Percentiles rank a stretch among this genome's conserved stretches.
These are phyloP conservation scores for Periophthalmus magnuspinnatus DNA, from an alignment of 2,797 vertebrate species.

Conservation along the genomic window DNA sequence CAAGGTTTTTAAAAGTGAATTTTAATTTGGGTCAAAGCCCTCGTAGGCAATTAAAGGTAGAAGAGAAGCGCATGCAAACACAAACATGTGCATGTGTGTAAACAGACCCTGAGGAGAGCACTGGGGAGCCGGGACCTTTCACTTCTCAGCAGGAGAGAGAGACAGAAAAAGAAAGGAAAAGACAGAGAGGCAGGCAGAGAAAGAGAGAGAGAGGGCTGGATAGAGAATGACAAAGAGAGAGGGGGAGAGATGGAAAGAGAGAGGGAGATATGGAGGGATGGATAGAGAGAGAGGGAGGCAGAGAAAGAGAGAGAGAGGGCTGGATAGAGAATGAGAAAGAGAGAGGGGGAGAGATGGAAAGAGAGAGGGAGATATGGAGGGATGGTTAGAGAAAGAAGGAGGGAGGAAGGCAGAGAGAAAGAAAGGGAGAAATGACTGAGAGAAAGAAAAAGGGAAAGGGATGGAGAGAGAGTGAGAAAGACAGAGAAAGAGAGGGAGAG, in stretches of 20 bases:
- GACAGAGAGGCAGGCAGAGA: background rate
- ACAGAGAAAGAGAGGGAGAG: too few species aligned
- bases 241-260: background rate
- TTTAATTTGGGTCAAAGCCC: slow-evolving; percentile 50
- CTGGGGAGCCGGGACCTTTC: slow-evolving; percentile 42
- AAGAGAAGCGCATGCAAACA: slow-evolving; percentile 7
- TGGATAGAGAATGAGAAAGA: too few species aligned
- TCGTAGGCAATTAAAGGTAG: slow-evolving; percentile 48
- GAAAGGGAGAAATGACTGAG: too few species aligned
- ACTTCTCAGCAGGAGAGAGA: slow-evolving; percentile 41
- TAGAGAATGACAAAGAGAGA: too few species aligned
- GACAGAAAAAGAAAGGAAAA: slow-evolving; percentile 25
- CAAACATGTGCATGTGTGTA: slow-evolving; percentile 9
- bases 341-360: background rate
- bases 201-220: background rate
- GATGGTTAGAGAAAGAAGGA: too few species aligned
- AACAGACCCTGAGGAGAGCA: slow-evolving; percentile 38
- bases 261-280: background rate
- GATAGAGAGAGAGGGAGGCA: background rate
- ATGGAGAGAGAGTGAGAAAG: background rate
- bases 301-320: too few species aligned
- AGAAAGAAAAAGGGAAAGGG: background rate
- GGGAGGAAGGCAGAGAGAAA: background rate
- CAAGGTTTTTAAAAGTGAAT: slow-evolving; percentile 44
- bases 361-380: too few species aligned